Base-by-base conservation (phyloP, 2,888 invertebrate species). In the Diploptera punctata region DNA sequence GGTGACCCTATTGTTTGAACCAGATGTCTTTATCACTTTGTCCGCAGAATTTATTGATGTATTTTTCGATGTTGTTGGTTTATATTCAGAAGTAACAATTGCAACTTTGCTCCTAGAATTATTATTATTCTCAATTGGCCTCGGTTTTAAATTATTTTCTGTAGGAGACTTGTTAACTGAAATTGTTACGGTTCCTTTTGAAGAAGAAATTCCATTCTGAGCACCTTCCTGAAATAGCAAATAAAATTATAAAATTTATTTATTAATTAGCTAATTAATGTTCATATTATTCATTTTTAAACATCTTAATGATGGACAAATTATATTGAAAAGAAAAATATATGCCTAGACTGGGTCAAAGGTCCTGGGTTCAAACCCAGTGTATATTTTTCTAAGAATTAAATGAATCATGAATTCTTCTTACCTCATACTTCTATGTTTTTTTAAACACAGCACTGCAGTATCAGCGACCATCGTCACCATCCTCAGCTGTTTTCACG, bases 1-100 rank as follows among this genome's bases (percentile, higher is more conserved):
- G 74, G 82, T 82, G 67, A 83, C 82, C 77, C 81, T 81, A 77
- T 83, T 82, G 75, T 47, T 68, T 19, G 16, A 57, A 21, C 77
- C 79, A 67, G 82, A 74, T 65, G 79, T 52, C 43, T 74, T 71
- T 31, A 62, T 49, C 29, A 73, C 47, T 69, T 73, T 75, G 21
- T 75, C 75, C 24, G 68, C 72, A 16, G 60, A 61, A 61, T 31
- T 67, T 18, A 72, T 72, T 31, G 71, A 60, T 31, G 71, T 60
- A 21, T 67, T 72, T 3, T 54, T 57, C 21, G 26, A 21, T 10
- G 47, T 7, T 10, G 61, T 21, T 21, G 61, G 47, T 24, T 68
- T 57, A 33, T 44, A 29, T 16, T 70, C 70, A 3, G 7, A 16
- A 24, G 52, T 31, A 0, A n/a, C 16, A 31, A 54, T 5, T 26